A percentile compares a stretch with the other conserved stretches of the same genome.
phyloP scores from a whole-genome alignment of 2,797 vertebrate species.

The Acanthurus lineatus region DNA sequence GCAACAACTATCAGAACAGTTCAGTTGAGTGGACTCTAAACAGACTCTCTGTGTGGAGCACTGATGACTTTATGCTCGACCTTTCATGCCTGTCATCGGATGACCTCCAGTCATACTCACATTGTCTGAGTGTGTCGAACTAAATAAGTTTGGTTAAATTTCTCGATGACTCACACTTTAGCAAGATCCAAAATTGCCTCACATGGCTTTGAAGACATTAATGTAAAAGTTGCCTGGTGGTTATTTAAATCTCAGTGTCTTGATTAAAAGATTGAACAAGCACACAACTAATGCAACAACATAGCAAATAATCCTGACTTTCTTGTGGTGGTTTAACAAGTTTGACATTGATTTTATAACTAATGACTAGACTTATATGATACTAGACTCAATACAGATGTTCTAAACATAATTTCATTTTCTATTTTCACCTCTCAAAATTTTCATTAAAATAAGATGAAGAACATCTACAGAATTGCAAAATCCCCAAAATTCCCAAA shows the following conservation, averaged over 20 bases:
- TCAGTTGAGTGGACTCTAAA: slow-evolving; percentile 63
- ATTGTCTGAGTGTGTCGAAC: slow-evolving; percentile 44
- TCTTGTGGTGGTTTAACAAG: slow-evolving; percentile 7
- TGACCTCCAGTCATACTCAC: slow-evolving; percentile 71
- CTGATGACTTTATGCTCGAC: slow-evolving; percentile 75
- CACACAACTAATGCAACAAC: slow-evolving; percentile 33
- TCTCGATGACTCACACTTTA: slow-evolving; percentile 59
- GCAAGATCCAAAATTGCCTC: slow-evolving; percentile 41
- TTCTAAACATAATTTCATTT: not conserved
- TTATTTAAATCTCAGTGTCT: slow-evolving; percentile 38
- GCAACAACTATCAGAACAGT: slow-evolving; percentile 60
- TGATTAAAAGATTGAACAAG: slow-evolving; percentile 33
- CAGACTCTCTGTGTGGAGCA: slow-evolving; percentile 70
- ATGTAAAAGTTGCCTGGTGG: slow-evolving; percentile 51
- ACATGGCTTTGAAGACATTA: slow-evolving; percentile 56
- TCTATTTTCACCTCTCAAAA: not conserved
- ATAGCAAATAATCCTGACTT: slow-evolving; percentile 19
- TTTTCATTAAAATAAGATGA: not conserved
- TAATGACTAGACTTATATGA: slow-evolving; percentile 25
- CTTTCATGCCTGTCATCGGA: slow-evolving; percentile 72
- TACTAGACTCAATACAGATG: not conserved
- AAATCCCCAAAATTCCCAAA: not conserved
- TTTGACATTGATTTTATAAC: slow-evolving; percentile 21
- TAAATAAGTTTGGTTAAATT: slow-evolving; percentile 49
- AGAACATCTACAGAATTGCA: not conserved